Evolutionary conservation across 2,888 invertebrate species (phyloP).

Genomic region (Pandemis cinnamomeana): DNA sequence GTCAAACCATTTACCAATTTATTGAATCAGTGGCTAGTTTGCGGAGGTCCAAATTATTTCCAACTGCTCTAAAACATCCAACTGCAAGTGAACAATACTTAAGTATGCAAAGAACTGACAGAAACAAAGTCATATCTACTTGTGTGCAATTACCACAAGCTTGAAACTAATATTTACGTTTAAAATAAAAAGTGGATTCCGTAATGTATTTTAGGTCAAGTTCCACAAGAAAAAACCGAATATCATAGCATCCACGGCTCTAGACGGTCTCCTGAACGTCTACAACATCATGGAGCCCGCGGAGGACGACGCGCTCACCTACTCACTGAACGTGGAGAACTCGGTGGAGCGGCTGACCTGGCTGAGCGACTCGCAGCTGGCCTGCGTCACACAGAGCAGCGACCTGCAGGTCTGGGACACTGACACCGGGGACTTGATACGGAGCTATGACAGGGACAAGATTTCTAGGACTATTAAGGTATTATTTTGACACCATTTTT

Average conservation of each 20-base stretch:
- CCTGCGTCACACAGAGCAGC: slow-evolving; percentile 89
- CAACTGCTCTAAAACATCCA: no score
- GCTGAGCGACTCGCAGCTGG: slow-evolving; percentile 76
- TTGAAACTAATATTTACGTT: no score
- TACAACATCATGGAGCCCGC: slow-evolving; percentile 89
- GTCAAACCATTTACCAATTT: no score
- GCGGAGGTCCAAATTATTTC: no score
- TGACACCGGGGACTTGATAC: slow-evolving; percentile 85
- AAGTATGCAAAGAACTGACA: no score
- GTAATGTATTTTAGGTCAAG: slow-evolving; percentile 77
- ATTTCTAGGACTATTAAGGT: slow-evolving; percentile 85
- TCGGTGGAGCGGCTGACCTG: slow-evolving; percentile 88
- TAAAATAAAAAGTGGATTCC: neutral
- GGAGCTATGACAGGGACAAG: slow-evolving; percentile 83
- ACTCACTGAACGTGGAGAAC: slow-evolving; percentile 91
- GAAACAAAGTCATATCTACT: no score
- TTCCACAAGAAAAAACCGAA: slow-evolving; percentile 89
- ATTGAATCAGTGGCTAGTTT: no score
- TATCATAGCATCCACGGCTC: slow-evolving; percentile 89
- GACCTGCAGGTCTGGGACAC: slow-evolving; percentile 88
- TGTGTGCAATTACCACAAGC: no score
- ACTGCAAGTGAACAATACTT: no score
- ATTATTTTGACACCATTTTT: neutral
- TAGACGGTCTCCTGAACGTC: slow-evolving; percentile 93
- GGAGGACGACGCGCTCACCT: slow-evolving; percentile 92